Base-by-base conservation (phyloP, 1,140 invertebrate genomes). In the Diuraphis noxia region DNA sequence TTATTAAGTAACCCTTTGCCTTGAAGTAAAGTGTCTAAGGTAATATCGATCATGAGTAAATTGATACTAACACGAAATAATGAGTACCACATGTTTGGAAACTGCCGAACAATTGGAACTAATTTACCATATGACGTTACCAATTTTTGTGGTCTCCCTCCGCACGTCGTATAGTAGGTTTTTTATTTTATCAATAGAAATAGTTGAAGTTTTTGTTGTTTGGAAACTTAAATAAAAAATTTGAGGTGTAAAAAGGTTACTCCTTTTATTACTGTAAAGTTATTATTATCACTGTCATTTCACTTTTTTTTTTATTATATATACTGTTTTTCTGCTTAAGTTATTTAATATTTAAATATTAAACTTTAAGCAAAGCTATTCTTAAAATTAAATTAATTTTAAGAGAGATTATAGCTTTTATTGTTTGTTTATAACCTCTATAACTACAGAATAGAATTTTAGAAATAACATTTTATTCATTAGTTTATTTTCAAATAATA, bases 31-130 rank as follows among this genome's bases (percentile, higher is more conserved):
- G 25, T 84, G 43, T 2, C 25, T 41, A 43, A 84, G 25, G 5
- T 84, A 84, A 84, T 84, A 84, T 84, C 10, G 13, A 41, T 84
- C 41, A 46, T 17, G 40, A 38, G 30, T 43, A 5, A 19, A 84
- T 43, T 43, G 17, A 84, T 43, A n/a, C 6, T 21, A 84, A 84
- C 41, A 43, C 82, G 30, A 34, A 84, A 13, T 84, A 84, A 84
- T 84, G 41, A 41, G 82, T 19, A 84, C 41, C 82, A n/a, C 82
- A 84, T 84, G 41, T 84, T 84, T 84, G 19, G 82, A 46, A 84
- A 34, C 41, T 25, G 10, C 36, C 30, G 41, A 43, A 84, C n/a
- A 84, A 84, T 43, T n/a, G 82, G 6, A 40, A 46, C 41, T 38
- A 43, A 84, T 46, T 46, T 84, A 84, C 79, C 21, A 40, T 19